Base-by-base conservation (phyloP, 2,888 invertebrate genomes). In the Drosophila phalerata region DNA sequence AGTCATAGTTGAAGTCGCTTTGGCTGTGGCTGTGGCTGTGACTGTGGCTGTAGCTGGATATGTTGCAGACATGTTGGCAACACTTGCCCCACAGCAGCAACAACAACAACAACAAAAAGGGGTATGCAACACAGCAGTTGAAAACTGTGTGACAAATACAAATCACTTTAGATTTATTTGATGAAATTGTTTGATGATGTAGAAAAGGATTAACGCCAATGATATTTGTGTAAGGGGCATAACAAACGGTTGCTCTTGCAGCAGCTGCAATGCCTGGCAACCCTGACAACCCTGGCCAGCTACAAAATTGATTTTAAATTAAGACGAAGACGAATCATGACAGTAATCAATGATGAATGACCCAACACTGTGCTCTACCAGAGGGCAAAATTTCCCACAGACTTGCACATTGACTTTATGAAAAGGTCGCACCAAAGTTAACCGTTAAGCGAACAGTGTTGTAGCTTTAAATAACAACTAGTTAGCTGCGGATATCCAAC, bases 121-220 rank as follows among this genome's bases (percentile, higher is more conserved):
- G 34, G 49, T 19, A 34, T 49, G 49, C 65, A 67, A 64, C 71
- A 57, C 63, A 83, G 67, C 78, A 81, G 78, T 79, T 74, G 81
- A 72, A 81, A 81, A 75, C 75, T 81, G 85, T 88, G 88, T 88
- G 85, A 88, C 88, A 85, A 88, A 88, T 84, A 85, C 85, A 85
- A 85, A 85, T 88, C 86, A 84, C 89, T 82, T 87, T 78, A 73
- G 85, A 86, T 86, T 88, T 88, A 86, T 88, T 86, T 84, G 85
- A 86, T 87, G 89, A 88, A 88, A 86, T 84, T 84, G 85, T 81
- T 86, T 85, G 89, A 88, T 86, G 85, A 88, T 84, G 84, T 88
- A 78, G 88, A 88, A 88, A 88, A 83, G 88, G 86, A 85, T 83
- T 85, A 88, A 85, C 86, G 77, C 81, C 88, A 85, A 75, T 85